Percentiles rank a stretch among this genome's conserved stretches.
These are phyloP conservation scores for Hypotaenidia philippensis DNA, from an alignment of 2,797 vertebrate species.

Conservation along the genomic window DNA sequence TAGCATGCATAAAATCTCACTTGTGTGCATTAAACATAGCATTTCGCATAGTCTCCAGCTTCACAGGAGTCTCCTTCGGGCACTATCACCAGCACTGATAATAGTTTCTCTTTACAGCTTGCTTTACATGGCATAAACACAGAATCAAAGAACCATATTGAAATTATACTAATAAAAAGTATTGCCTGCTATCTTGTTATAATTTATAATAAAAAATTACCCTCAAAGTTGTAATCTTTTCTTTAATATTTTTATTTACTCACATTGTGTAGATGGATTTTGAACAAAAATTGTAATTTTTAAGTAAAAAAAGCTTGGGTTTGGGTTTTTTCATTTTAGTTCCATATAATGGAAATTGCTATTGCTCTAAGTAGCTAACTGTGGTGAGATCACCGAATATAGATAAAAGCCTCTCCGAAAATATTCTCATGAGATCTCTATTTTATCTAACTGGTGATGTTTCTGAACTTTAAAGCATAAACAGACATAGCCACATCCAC, in stretches of 20 bases:
- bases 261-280: background rate
- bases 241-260: background rate
- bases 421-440: background rate
- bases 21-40: background rate
- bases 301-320: background rate
- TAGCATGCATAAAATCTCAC: constrained; percentile 16
- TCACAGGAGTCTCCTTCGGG: constrained; percentile 36
- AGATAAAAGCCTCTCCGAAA: background rate
- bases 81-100: background rate
- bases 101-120: constrained; percentile 30
- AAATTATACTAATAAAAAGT: background rate
- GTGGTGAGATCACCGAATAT: background rate
- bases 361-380: background rate
- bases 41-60: background rate
- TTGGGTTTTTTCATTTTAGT: background rate
- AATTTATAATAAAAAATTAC: background rate
- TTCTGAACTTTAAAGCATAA: background rate
- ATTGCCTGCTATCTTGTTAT: background rate
- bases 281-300: background rate
- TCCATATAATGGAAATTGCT: background rate
- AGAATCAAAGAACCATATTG: background rate
- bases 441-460: background rate
- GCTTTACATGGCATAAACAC: background rate
- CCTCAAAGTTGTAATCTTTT: background rate
- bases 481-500: background rate